These are phyloP conservation scores for Jacana jacana DNA, from an alignment of 2,113 vertebrate species.

Conservation along the genomic window DNA sequence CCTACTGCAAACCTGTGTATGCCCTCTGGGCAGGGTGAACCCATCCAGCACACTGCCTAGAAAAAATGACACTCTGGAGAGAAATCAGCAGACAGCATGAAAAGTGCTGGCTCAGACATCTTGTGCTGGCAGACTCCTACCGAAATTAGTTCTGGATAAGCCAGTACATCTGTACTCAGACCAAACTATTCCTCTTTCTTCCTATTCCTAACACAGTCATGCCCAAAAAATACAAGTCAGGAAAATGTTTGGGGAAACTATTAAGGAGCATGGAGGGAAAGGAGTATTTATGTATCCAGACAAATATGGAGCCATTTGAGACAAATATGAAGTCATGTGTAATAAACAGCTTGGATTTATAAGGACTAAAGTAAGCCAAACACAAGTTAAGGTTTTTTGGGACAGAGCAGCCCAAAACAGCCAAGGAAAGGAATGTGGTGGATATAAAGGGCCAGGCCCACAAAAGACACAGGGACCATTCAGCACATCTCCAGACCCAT, in stretches of 20 bases:
- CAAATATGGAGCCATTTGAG: constrained; percentile 13
- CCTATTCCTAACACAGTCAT: not conserved
- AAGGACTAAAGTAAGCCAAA: not conserved
- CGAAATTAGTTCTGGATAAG: constrained; percentile 46
- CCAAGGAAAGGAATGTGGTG: not conserved
- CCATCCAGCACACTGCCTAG: not conserved
- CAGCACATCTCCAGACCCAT: not conserved
- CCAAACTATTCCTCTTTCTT: constrained; percentile 15
- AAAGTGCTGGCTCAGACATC: constrained; percentile 25
- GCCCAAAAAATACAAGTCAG: not conserved
- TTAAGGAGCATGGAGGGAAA: not conserved
- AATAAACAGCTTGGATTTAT: constrained; percentile 41
- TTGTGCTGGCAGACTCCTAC: constrained; percentile 26
- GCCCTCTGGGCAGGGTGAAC: not conserved
- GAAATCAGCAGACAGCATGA: constrained; percentile 37
- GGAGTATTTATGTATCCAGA: not conserved
- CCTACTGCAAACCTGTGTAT: not conserved
- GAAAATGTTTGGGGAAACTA: constrained; percentile 53
- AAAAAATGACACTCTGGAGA: constrained; percentile 29
- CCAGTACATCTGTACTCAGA: constrained; percentile 36
- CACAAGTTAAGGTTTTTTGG: not conserved
- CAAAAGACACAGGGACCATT: fast-evolving
- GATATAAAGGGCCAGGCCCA: not conserved
- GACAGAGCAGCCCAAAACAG: not conserved
- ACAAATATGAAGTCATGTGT: constrained; percentile 12